Conservation (phyloP, 2,797 vertebrate genomes). For the Molothrus ater region DNA sequence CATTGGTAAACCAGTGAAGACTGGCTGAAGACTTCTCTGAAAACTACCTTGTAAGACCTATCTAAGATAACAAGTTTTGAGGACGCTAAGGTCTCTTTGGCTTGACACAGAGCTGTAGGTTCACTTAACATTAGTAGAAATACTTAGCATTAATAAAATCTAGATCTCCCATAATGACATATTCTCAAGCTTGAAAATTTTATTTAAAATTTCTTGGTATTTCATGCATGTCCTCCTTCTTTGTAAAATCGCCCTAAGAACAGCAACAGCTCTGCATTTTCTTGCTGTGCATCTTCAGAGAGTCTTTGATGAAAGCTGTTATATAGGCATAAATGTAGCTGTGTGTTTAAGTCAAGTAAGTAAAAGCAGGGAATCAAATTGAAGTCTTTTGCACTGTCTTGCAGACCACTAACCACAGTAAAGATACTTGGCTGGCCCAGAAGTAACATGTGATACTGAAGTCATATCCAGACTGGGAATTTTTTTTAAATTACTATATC, state of each 20-base stretch:
- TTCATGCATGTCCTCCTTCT: not conserved
- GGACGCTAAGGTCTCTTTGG: not conserved
- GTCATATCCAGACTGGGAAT: not conserved
- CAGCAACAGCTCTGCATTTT: not conserved
- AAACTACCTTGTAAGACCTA: not conserved
- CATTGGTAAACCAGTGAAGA: not conserved
- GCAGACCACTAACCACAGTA: not conserved
- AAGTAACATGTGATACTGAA: slow-evolving; percentile 24
- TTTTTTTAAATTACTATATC: slow-evolving; percentile 1
- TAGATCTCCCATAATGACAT: not conserved
- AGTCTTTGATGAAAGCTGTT: not conserved
- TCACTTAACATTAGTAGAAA: not conserved
- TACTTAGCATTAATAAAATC: not conserved
- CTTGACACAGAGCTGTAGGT: not conserved
- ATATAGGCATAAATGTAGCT: not conserved
- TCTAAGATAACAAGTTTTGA: not conserved
- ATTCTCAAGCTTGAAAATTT: not conserved
- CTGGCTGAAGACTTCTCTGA: not conserved
- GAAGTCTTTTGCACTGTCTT: not conserved
- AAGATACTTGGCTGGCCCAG: not conserved
- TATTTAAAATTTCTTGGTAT: not conserved
- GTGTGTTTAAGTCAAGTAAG: not conserved
- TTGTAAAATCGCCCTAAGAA: not conserved
- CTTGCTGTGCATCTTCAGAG: not conserved
- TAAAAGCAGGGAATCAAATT: not conserved